These are phyloP conservation scores for Sminthurinus signatus DNA, from an alignment of 1,140 invertebrate species.

Conservation along the genomic window DNA sequence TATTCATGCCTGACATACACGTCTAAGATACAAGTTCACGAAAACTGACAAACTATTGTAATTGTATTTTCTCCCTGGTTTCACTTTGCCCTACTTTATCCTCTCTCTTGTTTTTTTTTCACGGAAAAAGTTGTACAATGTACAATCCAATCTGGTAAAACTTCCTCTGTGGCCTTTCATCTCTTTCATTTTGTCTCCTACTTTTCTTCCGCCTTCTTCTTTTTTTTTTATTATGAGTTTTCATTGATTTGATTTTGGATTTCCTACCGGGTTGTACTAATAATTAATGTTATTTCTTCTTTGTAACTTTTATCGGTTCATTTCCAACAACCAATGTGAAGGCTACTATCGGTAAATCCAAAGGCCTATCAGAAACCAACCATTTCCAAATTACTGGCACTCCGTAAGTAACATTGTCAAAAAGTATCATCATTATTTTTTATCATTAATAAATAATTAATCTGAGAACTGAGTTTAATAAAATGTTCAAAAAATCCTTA, in stretches of 20 bases:
- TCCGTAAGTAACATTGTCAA: too few species aligned
- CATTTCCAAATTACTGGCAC: conserved; percentile 59
- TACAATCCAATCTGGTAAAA: background rate
- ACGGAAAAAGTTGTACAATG: too few species aligned
- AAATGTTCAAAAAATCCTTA: conserved; percentile 50
- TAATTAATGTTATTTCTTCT: too few species aligned
- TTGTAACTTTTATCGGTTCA: background rate
- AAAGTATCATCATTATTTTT: too few species aligned
- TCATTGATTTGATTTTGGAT: background rate
- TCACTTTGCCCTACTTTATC: too few species aligned
- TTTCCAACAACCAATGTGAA: conserved; percentile 41
- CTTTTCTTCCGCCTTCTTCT: background rate
- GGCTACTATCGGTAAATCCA: conserved; percentile 55
- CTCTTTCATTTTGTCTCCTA: background rate
- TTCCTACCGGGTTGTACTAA: background rate
- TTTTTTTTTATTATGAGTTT: background rate
- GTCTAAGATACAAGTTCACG: too few species aligned
- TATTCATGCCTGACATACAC: too few species aligned
- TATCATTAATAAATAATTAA: too few species aligned
- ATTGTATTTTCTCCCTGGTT: too few species aligned
- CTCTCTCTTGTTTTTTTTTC: too few species aligned
- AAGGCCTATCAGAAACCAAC: conserved; percentile 58
- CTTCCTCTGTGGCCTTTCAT: background rate
- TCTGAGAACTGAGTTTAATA: too few species aligned
- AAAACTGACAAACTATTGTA: too few species aligned